Base-by-base conservation (phyloP, 64 coral and sea anemone genomes). In the Cladopsammia gracilis region DNA sequence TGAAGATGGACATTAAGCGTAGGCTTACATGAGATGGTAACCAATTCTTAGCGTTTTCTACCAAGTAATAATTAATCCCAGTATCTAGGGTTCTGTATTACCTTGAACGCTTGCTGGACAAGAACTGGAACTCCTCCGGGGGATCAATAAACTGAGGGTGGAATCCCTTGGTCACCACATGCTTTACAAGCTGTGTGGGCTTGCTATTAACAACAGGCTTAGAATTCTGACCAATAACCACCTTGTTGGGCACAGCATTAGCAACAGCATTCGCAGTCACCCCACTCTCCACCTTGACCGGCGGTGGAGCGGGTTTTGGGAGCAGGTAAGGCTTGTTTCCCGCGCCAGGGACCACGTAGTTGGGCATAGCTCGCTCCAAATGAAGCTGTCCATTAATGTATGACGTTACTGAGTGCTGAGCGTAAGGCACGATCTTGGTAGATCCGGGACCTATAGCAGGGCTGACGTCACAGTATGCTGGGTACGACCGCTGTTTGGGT, bases 391-490 rank as follows among this genome's bases (percentile, higher is more conserved):
- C 95, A 57, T 96, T 99, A 70, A 95, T 98, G 89, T 99, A 99
- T 43, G 98, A 99, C 19, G 98, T 99, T 69, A 99, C 98, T 12
- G 98, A 96, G 76, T 99, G 98, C n/a, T 99, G 94, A 0, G 98
- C 98, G 62, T 99, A 99, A 4, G 98, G 98, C 83, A 86, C 79
- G 46, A 99, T 99, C 88, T 99, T 99, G 57, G 92, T 96, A 19
- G 95, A 93, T 13, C 98, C 98, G 57, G 98, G 94, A 54, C 98
- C 98, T 57, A 90, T 57, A 51, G 94, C 85, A 3, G 97, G 83
- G 58, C 90, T 99, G 75, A 99, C 98, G 77, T 99, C 98, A 94
- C 98, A 99, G 84, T 99, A 99, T 25, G 98, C 98, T 15, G 98
- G 98, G 77, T 99, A 99, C 4, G 94, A 96, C 75, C 92, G 79